phyloP scores from a whole-genome alignment of 2,113 vertebrate species.

The Telmatochromis sp. region DNA sequence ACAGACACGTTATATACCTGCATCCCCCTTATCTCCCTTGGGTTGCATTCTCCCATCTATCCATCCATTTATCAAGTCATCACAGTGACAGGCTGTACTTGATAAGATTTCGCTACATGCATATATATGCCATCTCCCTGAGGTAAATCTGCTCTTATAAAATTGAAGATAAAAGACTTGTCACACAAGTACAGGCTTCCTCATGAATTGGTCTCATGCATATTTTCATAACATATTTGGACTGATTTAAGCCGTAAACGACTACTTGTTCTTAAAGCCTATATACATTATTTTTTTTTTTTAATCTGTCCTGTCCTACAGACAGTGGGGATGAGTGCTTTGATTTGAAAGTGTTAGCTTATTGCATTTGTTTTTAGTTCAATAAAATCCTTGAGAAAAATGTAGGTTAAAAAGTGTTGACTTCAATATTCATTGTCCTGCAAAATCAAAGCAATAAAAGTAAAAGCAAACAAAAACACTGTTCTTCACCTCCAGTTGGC shows the following conservation, averaged over 20 bases:
- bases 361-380: not conserved
- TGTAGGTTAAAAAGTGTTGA: not conserved
- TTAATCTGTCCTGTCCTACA: not conserved
- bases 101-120: conserved; percentile 8
- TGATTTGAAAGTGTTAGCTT: not conserved
- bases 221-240: not conserved
- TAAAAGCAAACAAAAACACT: not conserved
- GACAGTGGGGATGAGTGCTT: not conserved
- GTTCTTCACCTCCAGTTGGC: conserved; percentile 90
- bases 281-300: not conserved
- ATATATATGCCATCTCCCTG: conserved; percentile 18
- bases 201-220: not conserved
- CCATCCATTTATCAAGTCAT: conserved; percentile 36
- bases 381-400: not conserved
- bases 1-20: conserved; percentile 15
- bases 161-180: conserved; percentile 36
- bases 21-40: conserved; percentile 12
- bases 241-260: conserved; percentile 2
- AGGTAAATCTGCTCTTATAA: conserved; percentile 29
- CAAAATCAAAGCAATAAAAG: not conserved
- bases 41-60: conserved; percentile 19
- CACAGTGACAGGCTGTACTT: conserved; percentile 20
- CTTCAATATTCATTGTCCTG: not conserved
- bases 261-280: not conserved
- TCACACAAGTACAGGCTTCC: not conserved